These are phyloP conservation scores for Botrylloides violaceus DNA, from an alignment of 23 tunicate genomes.

Conservation along the genomic window DNA sequence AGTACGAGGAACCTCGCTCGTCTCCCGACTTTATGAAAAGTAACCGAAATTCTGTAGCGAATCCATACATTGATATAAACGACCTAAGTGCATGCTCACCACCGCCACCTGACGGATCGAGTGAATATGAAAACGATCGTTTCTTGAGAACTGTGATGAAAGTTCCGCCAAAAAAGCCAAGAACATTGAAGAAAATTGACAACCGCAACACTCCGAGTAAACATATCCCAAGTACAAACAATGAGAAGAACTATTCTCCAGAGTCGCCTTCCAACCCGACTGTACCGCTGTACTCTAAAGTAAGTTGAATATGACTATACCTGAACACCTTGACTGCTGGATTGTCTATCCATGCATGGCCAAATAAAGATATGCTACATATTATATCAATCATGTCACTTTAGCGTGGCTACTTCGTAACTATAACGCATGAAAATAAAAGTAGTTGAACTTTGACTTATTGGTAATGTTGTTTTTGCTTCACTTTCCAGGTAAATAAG, in stretches of 20 bases:
- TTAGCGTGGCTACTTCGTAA: too few relatives aligned
- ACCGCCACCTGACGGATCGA: slow-evolving; percentile 1
- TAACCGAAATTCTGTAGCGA: background rate
- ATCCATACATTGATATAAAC: slow-evolving; percentile 2
- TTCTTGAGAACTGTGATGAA: slow-evolving; percentile 1
- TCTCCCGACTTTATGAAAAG: background rate
- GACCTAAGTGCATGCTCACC: background rate
- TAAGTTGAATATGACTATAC: background rate
- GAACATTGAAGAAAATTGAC: background rate
- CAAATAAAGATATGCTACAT: too few relatives aligned
- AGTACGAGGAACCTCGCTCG: too few relatives aligned
- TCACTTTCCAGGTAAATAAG: too few relatives aligned
- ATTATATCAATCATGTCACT: too few relatives aligned
- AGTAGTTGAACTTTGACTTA: too few relatives aligned
- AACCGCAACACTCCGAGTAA: too few relatives aligned
- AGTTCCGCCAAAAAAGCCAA: slow-evolving; percentile 21
- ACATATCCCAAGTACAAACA: too few relatives aligned
- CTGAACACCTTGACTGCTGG: too few relatives aligned
- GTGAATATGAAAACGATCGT: slow-evolving; percentile 6
- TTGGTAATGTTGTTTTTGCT: too few relatives aligned
- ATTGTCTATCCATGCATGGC: too few relatives aligned
- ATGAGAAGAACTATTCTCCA: background rate
- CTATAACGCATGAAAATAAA: too few relatives aligned
- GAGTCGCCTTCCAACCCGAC: slow-evolving; percentile 10
- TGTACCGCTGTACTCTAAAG: slow-evolving; percentile 11